Percentiles rank a stretch among this genome's conserved stretches.
These are phyloP conservation scores for Anguilla marmorata DNA, from an alignment of 2,797 vertebrate species.

Conservation along the genomic window DNA sequence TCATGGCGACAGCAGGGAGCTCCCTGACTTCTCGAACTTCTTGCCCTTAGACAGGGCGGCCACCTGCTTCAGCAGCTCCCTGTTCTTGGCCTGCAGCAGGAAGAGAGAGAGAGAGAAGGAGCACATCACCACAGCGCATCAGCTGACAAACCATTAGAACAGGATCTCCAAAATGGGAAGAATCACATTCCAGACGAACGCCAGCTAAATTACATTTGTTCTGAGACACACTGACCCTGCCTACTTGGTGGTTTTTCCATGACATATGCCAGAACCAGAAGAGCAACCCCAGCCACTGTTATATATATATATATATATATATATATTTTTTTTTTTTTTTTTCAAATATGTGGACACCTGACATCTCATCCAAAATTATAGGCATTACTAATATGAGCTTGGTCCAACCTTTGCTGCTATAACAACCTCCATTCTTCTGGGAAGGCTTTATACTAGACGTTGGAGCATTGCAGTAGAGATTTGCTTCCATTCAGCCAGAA, in stretches of 20 bases:
- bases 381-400: no score
- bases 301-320: background rate
- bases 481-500: no score
- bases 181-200: background rate
- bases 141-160: background rate
- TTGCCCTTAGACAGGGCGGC: constrained; percentile 98
- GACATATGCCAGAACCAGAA: background rate
- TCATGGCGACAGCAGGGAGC: constrained; percentile 89
- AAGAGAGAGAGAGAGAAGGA: background rate
- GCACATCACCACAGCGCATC: background rate
- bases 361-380: no score
- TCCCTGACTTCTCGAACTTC: constrained; percentile 96
- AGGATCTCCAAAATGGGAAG: background rate
- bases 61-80: constrained; percentile 97
- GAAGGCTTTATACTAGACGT: no score
- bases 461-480: no score
- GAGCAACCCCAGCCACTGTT: background rate
- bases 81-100: constrained; percentile 86
- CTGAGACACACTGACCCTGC: background rate
- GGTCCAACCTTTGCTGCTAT: no score
- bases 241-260: background rate
- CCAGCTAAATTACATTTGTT: background rate
- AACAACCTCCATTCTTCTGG: no score
- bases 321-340: no score
- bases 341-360: no score